Base-by-base conservation (phyloP, 2,888 invertebrate genomes). In the Leptopilina myrica region DNA sequence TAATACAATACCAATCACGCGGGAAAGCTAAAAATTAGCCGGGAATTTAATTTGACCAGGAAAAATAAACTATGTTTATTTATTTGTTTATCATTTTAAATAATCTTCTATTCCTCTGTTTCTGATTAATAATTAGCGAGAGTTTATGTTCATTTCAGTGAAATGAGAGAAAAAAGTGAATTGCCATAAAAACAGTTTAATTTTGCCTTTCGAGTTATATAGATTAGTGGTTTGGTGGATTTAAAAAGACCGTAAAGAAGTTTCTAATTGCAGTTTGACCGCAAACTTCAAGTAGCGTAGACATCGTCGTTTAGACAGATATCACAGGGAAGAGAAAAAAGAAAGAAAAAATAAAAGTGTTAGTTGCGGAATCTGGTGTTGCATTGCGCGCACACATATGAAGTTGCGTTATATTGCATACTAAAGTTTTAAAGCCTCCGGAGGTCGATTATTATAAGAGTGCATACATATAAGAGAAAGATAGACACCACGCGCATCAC, bases 401-500 rank as follows among this genome's bases (percentile, higher is more conserved):
- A 5, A 64, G 64, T 64, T 64, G 33, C 7, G 9, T 20, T 43
- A 43, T 43, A 43, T 43, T 53, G 53, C 12, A 49, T 11, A 56
- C 33, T 33, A 26, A 14, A 73, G n/a, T 67, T 67, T 46, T 7
- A 43, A 43, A 69, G 69, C 56, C 69, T 53, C 20, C 69, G 65
- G 79, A 77, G 78, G 53, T 78, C 64, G 79, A 79, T 76, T 76
- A 80, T 81, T 81, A 79, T 59, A 69, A 64, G 75, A 73, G 66
- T 40, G 75, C 75, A 76, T 49, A 49, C 11, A 8, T 46, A 6
- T 46, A 3, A 81, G 79, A 79, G 73, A 80, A 79, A 80, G 66
- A 84, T 85, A 84, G 84, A 81, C 80, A 86, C 86, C 88, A 88
- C 88, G 87, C 89, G 88, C 86, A 87, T 89, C 88, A 88, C 88